A percentile compares a stretch with the other conserved stretches of the same genome.
Conservation (phyloP, 2,888 invertebrate species). For the Altica lythri region DNA sequence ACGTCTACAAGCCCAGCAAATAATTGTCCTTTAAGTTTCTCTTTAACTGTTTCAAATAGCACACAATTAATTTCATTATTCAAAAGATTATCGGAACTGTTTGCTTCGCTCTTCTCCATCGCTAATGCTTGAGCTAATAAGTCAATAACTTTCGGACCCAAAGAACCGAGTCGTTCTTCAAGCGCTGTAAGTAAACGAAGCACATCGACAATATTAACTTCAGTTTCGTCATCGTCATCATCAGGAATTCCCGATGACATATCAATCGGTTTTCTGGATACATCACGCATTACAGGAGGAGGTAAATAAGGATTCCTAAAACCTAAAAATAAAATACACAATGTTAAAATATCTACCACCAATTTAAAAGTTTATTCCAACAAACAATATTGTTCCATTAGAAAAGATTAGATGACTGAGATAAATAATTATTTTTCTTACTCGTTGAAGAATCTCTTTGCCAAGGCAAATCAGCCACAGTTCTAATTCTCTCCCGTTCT, state of each 20-base stretch:
- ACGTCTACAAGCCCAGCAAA: constrained; percentile 58
- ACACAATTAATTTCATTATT: constrained; percentile 75
- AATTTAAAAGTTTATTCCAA: too few relatives aligned
- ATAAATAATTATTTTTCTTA: too few relatives aligned
- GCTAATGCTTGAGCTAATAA: constrained; percentile 77
- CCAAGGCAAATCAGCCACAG: constrained; percentile 47
- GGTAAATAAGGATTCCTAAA: constrained; percentile 44
- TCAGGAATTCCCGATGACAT: constrained; percentile 34
- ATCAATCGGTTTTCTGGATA: constrained; percentile 45
- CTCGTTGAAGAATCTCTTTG: constrained; percentile 39
- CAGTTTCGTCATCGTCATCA: constrained; percentile 60
- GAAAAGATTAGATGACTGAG: too few relatives aligned
- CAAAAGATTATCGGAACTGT: constrained; percentile 76
- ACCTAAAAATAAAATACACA: constrained; percentile 10
- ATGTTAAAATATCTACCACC: too few relatives aligned
- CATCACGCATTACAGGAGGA: constrained; percentile 51
- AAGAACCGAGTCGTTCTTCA: constrained; percentile 81
- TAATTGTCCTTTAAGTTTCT: constrained; percentile 70
- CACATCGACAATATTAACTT: constrained; percentile 67
- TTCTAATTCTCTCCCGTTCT: constrained; percentile 44
- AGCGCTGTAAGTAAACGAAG: constrained; percentile 78
- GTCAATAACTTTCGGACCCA: constrained; percentile 79
- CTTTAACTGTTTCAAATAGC: constrained; percentile 82
- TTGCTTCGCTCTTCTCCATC: constrained; percentile 73
- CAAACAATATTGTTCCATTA: too few relatives aligned